Evolutionary conservation across 2,888 invertebrate genomes (phyloP).

Genomic region (Diabrotica balteata): DNA sequence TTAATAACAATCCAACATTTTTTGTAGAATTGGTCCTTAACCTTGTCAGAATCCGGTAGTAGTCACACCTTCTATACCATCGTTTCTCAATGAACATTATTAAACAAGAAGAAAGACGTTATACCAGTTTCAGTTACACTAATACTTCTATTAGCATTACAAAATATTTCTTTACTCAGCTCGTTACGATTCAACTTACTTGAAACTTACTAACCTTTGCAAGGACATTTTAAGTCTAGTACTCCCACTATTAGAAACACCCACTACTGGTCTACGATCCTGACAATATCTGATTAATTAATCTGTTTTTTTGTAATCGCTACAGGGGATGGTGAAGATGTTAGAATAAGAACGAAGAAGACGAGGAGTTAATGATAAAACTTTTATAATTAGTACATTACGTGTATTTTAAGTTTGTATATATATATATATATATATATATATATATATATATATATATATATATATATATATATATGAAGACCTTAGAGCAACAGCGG

Average conservation of each 20-base stretch:
- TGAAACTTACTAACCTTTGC: constrained; percentile 43
- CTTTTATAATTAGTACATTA: too few species aligned
- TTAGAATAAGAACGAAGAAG: too few species aligned
- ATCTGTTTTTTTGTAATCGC: constrained; percentile 19
- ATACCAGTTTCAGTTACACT: constrained; percentile 26
- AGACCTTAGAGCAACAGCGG: too few species aligned
- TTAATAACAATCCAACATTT: constrained; percentile 6
- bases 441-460: too few species aligned
- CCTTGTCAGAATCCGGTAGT: constrained; percentile 8
- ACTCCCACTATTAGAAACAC: constrained; percentile 44
- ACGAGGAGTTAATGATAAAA: too few species aligned
- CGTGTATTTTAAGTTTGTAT: too few species aligned
- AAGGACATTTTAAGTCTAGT: constrained; percentile 42
- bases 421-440: too few species aligned
- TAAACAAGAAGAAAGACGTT: constrained; percentile 24
- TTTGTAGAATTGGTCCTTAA: constrained; percentile 7
- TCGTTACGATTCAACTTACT: constrained; percentile 27
- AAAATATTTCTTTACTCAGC: constrained; percentile 27
- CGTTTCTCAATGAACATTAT: constrained; percentile 24
- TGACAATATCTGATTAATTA: constrained; percentile 26
- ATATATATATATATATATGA: too few species aligned
- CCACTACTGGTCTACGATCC: constrained; percentile 44
- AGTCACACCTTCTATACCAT: constrained; percentile 14
- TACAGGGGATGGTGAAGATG: neutral
- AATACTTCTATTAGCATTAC: constrained; percentile 27